These are phyloP conservation scores for Campylomormyrus tamandua DNA, from an alignment of 2,113 vertebrate species.

Conservation along the genomic window DNA sequence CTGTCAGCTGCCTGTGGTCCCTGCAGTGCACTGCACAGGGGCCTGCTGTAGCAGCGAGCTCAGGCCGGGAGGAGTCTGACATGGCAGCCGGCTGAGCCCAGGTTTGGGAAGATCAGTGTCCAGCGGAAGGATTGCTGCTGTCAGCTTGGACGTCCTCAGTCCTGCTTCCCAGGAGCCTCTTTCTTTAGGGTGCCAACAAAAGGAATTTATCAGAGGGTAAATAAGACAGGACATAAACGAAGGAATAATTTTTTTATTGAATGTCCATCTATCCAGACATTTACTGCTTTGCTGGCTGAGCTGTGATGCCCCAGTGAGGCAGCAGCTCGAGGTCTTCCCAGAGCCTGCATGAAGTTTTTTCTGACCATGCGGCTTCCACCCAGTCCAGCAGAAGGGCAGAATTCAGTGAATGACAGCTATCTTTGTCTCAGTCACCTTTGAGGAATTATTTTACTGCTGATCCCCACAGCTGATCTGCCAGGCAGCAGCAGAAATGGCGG, in stretches of 20 bases:
- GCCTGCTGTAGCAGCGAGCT: not conserved
- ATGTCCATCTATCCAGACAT: not conserved
- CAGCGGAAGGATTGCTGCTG: not conserved
- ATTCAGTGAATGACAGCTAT: slow-evolving; percentile 52
- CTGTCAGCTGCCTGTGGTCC: not conserved
- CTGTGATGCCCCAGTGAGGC: slow-evolving; percentile 24
- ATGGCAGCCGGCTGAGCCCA: not conserved
- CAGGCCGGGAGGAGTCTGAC: not conserved
- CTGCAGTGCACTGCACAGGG: not conserved
- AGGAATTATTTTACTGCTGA: slow-evolving; percentile 45
- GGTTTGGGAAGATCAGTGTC: not conserved
- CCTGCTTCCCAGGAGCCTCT: not conserved
- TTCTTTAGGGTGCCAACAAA: not conserved
- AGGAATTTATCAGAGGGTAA: not conserved
- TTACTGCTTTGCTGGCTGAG: not conserved
- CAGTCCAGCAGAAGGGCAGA: slow-evolving; percentile 58
- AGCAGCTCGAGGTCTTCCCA: slow-evolving; percentile 17
- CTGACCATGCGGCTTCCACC: slow-evolving; percentile 84
- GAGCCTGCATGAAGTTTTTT: slow-evolving; percentile 47
- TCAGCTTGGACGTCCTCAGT: not conserved
- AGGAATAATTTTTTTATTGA: not conserved
- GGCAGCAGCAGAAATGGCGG: slow-evolving; percentile 61
- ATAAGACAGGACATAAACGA: not conserved
- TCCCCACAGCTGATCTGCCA: slow-evolving; percentile 48
- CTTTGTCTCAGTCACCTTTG: slow-evolving; percentile 50